phyloP scores from a whole-genome alignment of 2,113 vertebrate species.

The Aepyceros melampus region DNA sequence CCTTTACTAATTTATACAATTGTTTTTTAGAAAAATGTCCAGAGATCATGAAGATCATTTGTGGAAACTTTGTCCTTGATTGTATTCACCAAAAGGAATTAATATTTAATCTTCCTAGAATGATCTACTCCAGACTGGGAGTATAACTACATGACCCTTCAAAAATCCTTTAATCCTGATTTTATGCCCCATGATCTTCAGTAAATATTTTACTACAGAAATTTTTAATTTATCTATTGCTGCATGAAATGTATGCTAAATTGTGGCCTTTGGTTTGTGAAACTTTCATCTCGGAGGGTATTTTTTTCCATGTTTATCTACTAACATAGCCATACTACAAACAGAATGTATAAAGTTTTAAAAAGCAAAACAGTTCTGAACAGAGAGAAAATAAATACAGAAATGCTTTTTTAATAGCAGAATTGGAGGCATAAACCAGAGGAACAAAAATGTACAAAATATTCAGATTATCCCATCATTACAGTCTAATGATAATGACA shows the following conservation, averaged over 20 bases:
- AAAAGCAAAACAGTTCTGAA: conserved; percentile 13
- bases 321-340: not conserved
- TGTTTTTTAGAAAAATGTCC: not conserved
- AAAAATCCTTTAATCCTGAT: conserved; percentile 36
- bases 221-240: not conserved
- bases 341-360: not conserved
- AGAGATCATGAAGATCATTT: not conserved
- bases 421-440: not conserved
- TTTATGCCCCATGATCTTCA: conserved; percentile 40
- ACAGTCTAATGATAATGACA: not conserved
- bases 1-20: conserved; percentile 4
- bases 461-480: not conserved
- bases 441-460: not conserved
- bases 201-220: conserved; percentile 56
- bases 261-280: not conserved
- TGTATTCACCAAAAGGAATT: conserved; percentile 33
- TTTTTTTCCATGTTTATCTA: not conserved
- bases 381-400: not conserved
- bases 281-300: not conserved
- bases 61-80: not conserved
- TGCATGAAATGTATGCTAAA: not conserved
- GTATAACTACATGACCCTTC: not conserved
- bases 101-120: conserved; percentile 53
- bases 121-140: not conserved
- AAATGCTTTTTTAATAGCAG: not conserved